A percentile compares a stretch with the other conserved stretches of the same genome.
These are phyloP conservation scores for Dendrocopos noguchii DNA, from an alignment of 2,113 vertebrate genomes.

Conservation along the genomic window DNA sequence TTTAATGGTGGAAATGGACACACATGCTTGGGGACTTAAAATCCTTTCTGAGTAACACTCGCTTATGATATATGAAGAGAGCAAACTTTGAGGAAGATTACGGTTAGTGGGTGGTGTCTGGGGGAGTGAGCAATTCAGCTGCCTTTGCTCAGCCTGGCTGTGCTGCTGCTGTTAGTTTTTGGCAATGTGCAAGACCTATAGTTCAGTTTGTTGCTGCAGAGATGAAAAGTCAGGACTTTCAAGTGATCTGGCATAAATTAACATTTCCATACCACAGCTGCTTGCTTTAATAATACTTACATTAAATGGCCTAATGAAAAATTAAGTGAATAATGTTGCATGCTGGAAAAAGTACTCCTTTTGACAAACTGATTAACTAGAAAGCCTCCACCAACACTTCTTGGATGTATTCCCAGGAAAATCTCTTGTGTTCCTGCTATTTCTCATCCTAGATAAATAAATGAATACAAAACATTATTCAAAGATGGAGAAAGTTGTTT, in stretches of 20 bases:
- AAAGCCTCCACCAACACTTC: background rate
- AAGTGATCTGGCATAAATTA: background rate
- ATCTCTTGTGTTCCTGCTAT: background rate
- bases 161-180: background rate
- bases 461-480: conserved; percentile 5
- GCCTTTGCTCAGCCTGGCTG: background rate
- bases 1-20: conserved; percentile 62
- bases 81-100: background rate
- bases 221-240: background rate
- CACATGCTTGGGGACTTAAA: conserved; percentile 55
- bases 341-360: conserved; percentile 18
- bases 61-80: conserved; percentile 51
- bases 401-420: conserved; percentile 8
- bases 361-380: conserved; percentile 19
- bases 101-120: background rate
- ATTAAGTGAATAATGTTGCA: conserved; percentile 23
- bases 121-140: background rate
- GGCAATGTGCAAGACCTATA: background rate
- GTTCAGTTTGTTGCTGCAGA: background rate
- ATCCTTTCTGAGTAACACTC: conserved; percentile 67
- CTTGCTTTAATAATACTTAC: background rate
- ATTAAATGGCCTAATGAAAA: conserved; percentile 37
- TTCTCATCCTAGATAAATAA: conserved; percentile 8
- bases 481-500: conserved; percentile 36
- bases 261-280: background rate